These are phyloP conservation scores for Phasianus colchicus DNA, from an alignment of 2,113 vertebrate genomes.

Conservation along the genomic window DNA sequence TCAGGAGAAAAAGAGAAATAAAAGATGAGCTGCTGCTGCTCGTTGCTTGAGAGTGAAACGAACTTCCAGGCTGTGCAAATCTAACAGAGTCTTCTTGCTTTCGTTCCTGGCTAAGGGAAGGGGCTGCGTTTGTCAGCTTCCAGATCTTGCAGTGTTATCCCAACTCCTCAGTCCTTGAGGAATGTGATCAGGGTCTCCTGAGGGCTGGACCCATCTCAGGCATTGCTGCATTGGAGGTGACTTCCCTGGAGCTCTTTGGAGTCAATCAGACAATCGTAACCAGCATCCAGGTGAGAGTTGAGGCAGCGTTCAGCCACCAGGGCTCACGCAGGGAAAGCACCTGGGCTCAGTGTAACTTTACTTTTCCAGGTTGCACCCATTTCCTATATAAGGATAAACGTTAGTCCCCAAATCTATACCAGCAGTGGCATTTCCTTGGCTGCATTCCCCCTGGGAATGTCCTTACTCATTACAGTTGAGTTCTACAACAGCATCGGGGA, in stretches of 20 bases:
- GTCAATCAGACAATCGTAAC: slow-evolving; percentile 78
- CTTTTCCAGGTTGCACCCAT: slow-evolving; percentile 72
- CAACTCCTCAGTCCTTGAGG: slow-evolving; percentile 72
- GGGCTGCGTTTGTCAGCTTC: slow-evolving; percentile 64
- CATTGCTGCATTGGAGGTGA: slow-evolving; percentile 76
- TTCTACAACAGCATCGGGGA: slow-evolving; percentile 77
- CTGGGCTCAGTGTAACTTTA: background rate
- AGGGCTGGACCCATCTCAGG: slow-evolving; percentile 73
- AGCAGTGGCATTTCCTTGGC: slow-evolving; percentile 32
- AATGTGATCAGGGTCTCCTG: slow-evolving; percentile 64
- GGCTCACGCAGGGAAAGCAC: background rate
- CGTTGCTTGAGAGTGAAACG: too few species aligned
- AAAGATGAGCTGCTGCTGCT: background rate
- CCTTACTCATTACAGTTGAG: slow-evolving; percentile 60
- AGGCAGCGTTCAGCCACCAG: background rate
- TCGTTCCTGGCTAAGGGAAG: slow-evolving; percentile 63
- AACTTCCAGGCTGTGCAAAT: background rate
- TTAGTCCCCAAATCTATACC: slow-evolving; percentile 52
- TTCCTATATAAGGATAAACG: slow-evolving; percentile 71
- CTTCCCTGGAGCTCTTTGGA: slow-evolving; percentile 75
- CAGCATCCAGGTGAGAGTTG: slow-evolving; percentile 66
- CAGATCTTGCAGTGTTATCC: slow-evolving; percentile 71
- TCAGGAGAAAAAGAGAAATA: background rate
- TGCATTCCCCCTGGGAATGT: slow-evolving; percentile 75
- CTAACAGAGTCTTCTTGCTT: background rate